phyloP scores from a whole-genome alignment of 2,888 invertebrate species.

The Iphiclides podalirius region DNA sequence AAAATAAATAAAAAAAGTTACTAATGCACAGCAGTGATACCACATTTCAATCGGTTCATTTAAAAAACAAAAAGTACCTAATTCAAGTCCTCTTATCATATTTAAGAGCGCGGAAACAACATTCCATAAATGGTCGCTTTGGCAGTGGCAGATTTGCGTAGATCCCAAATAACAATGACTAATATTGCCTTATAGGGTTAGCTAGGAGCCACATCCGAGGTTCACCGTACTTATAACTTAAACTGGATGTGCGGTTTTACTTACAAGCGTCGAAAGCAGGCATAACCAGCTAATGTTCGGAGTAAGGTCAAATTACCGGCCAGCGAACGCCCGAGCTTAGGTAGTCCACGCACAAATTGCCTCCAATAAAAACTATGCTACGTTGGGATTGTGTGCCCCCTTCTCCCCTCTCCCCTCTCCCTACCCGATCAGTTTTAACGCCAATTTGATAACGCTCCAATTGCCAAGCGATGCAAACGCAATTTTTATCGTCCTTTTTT shows the following conservation, averaged over 20 bases:
- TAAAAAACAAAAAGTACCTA: no score
- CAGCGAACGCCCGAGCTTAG: constrained; percentile 58
- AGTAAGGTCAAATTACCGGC: constrained; percentile 69
- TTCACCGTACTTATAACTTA: no score
- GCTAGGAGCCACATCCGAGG: constrained; percentile 11
- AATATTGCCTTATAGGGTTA: constrained; percentile 37
- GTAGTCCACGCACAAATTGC: constrained; percentile 59
- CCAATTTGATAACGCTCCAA: no score
- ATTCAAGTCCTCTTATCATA: no score
- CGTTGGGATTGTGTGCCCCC: constrained; percentile 52
- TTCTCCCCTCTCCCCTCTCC: no score
- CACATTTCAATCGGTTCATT: no score
- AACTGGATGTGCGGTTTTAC: constrained; percentile 53
- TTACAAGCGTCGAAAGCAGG: no score
- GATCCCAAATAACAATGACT: constrained; percentile 12
- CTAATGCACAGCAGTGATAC: no score
- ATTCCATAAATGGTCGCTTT: constrained; percentile 8
- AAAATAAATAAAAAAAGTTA: no score
- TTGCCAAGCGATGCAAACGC: constrained; percentile 23
- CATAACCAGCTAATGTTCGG: constrained; percentile 61
- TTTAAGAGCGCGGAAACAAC: background rate
- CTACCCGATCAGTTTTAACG: no score
- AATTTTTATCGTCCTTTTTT: constrained; percentile 27
- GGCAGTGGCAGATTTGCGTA: constrained; percentile 5
- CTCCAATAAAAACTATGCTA: constrained; percentile 55